Evolutionary conservation across 2,888 invertebrate genomes (phyloP).

Genomic region (Nymphalis c-album): DNA sequence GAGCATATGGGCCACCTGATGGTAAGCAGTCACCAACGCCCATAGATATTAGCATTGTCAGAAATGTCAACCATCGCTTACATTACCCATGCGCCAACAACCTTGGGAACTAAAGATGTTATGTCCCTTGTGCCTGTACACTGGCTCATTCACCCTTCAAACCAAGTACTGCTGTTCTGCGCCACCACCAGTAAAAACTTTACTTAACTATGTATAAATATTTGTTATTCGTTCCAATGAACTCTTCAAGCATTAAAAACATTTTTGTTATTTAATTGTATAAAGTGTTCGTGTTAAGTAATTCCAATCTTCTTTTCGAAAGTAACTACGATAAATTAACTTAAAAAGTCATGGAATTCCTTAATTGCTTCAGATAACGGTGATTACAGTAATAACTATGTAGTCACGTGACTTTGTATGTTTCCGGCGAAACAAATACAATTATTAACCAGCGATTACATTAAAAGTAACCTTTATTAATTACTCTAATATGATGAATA

Average conservation of each 20-base stretch:
- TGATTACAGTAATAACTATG: constrained; percentile 1
- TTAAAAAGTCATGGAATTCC: constrained; percentile 19
- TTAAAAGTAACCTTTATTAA: not conserved
- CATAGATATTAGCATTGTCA: too few relatives aligned
- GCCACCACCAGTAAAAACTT: too few relatives aligned
- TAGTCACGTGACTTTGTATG: not conserved
- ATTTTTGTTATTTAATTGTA: constrained; percentile 1
- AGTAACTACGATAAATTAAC: not conserved
- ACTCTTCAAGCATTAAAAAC: not conserved
- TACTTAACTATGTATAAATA: too few relatives aligned
- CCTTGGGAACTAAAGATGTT: too few relatives aligned
- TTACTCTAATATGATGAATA: too few relatives aligned
- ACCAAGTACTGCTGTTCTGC: too few relatives aligned
- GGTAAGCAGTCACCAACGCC: too few relatives aligned
- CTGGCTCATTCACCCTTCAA: too few relatives aligned
- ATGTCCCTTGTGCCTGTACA: too few relatives aligned
- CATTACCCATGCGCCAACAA: too few relatives aligned
- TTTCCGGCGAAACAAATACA: not conserved
- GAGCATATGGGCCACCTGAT: too few relatives aligned
- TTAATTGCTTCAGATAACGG: constrained; percentile 20
- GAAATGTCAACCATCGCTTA: too few relatives aligned
- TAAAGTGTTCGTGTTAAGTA: not conserved
- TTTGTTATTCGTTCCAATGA: not conserved
- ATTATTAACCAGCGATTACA: not conserved
- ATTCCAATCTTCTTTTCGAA: not conserved